Evolutionary conservation across 2,888 invertebrate genomes (phyloP), one percentile per base, ranked within the genome.

Genomic region (Catocala nupta): DNA sequence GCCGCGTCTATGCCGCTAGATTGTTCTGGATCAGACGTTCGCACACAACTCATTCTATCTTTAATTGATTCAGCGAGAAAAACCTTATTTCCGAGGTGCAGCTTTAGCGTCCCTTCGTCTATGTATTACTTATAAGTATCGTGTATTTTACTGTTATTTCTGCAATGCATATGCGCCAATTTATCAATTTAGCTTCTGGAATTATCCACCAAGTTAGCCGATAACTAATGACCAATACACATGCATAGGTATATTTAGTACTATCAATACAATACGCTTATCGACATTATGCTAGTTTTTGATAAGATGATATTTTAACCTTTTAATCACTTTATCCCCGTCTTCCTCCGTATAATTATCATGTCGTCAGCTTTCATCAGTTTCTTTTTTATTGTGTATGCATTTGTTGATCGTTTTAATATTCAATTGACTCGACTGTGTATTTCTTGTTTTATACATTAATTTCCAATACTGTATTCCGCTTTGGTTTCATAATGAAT

Each of bases 1-100:
- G 90, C 91, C 91, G 81, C 81, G 83, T 85, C 85, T 86, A 75
- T 82, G 65, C 81, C 70, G 83, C 84, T 82, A 79, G 84, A 89
- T 90, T 86, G 81, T 88, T 90, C 85, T 85, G 82, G 81, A 84
- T 81, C 68, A 61, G 47, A 55, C 55, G 52, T 73, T 66, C 57
- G 43, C 50, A 64, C 39, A 51, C 50, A 71, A 73, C 75, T 77
- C 70, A 78, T 78, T 74, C 66, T 71, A 66, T 60, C 47, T 75
- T 69, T 65, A 61, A 60, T 75, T 66, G 60, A 71, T 39, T 53
- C 25, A 65, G 71, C 65, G 61, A 55, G 55, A 63, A 71, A 78
- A 75, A 67, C 52, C 59, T 70, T 60, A 55, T 63, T 68, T 61
- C 53, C 42, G 36, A 69, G 13, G 57, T 64, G 11, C 13, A 12